phyloP scores from a whole-genome alignment of 2,113 vertebrate species.

The Emydocephalus ijimae region DNA sequence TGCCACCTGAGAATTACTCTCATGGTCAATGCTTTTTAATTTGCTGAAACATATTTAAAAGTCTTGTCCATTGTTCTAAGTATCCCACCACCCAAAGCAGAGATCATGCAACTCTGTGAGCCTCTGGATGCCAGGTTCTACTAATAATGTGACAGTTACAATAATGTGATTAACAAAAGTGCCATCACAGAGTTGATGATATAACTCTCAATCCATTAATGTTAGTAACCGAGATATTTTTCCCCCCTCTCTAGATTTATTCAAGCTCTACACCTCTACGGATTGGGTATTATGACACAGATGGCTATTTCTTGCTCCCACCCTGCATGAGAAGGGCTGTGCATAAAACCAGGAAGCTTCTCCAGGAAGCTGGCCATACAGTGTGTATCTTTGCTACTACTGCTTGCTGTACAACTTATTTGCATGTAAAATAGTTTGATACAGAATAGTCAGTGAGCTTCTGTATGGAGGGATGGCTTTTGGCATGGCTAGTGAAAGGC shows the following conservation, averaged over 20 bases:
- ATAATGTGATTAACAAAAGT: not conserved
- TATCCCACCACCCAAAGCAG: not conserved
- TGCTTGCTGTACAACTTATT: not conserved
- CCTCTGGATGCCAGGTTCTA: not conserved
- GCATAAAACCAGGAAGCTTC: conserved; percentile 73
- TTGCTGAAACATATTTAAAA: not conserved
- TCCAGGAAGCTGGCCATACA: conserved; percentile 84
- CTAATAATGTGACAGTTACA: not conserved
- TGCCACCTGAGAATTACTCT: not conserved
- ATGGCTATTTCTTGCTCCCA: conserved; percentile 70
- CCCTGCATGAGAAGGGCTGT: conserved; percentile 80
- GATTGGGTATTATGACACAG: conserved; percentile 81
- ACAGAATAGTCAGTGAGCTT: not conserved
- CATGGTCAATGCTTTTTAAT: not conserved
- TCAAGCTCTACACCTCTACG: conserved; percentile 73
- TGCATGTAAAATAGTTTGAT: not conserved
- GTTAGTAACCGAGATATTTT: not conserved
- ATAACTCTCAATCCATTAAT: not conserved
- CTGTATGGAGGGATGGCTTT: not conserved
- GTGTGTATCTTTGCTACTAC: conserved; percentile 57
- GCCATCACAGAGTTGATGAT: not conserved
- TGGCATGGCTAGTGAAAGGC: not conserved
- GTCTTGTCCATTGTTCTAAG: not conserved
- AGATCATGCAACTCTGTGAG: not conserved
- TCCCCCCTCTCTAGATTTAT: conserved; percentile 69